Conservation (phyloP, 2,888 invertebrate genomes). For the Peribatodes rhomboidaria region DNA sequence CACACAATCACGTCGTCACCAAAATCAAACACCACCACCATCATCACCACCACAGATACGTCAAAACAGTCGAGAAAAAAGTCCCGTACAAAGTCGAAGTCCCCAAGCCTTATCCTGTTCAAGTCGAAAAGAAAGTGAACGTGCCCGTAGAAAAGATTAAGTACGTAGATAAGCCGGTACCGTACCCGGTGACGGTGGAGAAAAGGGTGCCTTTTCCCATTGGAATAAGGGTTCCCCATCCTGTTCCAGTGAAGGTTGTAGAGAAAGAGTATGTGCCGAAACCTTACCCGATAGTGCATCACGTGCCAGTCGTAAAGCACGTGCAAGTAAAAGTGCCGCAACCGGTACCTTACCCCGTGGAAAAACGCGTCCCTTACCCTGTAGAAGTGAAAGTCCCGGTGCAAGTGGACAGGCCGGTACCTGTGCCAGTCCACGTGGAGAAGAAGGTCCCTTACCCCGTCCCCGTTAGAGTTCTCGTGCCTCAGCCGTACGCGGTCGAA, state of each 20-base stretch:
- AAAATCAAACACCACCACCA: conserved; percentile 88
- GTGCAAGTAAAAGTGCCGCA: conserved; percentile 79
- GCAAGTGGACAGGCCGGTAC: conserved; percentile 74
- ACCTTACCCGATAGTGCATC: conserved; percentile 80
- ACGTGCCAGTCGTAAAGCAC: conserved; percentile 74
- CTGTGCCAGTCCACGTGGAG: conserved; percentile 76
- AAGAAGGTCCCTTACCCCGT: conserved; percentile 76
- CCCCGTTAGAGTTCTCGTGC: conserved; percentile 76
- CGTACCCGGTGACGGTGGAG: conserved; percentile 78
- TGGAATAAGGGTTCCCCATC: conserved; percentile 77
- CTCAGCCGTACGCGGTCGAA: conserved; percentile 86
- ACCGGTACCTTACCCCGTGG: conserved; percentile 71
- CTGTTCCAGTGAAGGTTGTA: conserved; percentile 82
- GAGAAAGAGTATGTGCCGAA: conserved; percentile 82
- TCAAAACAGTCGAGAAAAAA: conserved; percentile 87
- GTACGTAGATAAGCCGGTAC: conserved; percentile 70
- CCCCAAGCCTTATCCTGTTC: conserved; percentile 84
- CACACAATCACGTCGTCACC: conserved; percentile 65
- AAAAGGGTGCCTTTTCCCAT: conserved; percentile 81
- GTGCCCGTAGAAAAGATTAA: conserved; percentile 72
- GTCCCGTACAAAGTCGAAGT: conserved; percentile 84
- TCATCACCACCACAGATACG: conserved; percentile 88
- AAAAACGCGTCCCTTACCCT: conserved; percentile 77
- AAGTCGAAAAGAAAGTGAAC: conserved; percentile 76
- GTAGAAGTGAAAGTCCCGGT: conserved; percentile 73